Percentiles rank a stretch among this genome's conserved stretches.
Conservation (phyloP, 2,888 invertebrate species). For the Caenorhabditis sp. region DNA sequence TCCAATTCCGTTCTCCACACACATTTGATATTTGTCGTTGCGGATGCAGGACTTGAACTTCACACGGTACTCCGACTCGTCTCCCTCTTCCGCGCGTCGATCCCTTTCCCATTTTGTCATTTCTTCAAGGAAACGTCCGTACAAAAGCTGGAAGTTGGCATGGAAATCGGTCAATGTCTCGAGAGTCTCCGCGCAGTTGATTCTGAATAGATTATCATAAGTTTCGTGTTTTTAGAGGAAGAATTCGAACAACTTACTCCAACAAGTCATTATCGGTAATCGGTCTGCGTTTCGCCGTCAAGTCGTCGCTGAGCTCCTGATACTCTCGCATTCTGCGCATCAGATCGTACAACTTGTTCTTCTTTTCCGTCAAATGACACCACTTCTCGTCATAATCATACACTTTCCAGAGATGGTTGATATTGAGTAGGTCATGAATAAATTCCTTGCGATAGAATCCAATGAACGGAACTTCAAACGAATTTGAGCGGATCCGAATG, state of each 20-base stretch:
- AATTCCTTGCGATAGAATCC: constrained; percentile 99
- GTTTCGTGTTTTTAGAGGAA: not conserved
- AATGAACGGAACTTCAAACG: constrained; percentile 91
- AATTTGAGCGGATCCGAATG: constrained; percentile 59
- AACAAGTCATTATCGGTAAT: constrained; percentile 68
- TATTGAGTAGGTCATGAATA: constrained; percentile 89
- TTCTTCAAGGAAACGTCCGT: constrained; percentile 87
- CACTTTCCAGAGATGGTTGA: constrained; percentile 98
- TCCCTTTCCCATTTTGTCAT: constrained; percentile 82
- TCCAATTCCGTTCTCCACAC: constrained; percentile 77
- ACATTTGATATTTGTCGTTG: constrained; percentile 76
- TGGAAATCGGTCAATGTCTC: constrained; percentile 96
- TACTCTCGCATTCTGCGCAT: constrained; percentile 95
- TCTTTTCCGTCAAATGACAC: constrained; percentile 72
- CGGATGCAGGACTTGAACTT: constrained; percentile 70
- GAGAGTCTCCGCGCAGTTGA: constrained; percentile 89
- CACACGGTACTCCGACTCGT: constrained; percentile 29
- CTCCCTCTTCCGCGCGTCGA: constrained; percentile 21
- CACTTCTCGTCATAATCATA: constrained; percentile 95
- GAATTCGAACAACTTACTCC: constrained; percentile 59
- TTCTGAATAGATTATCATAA: too few relatives aligned
- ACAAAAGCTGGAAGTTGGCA: constrained; percentile 91
- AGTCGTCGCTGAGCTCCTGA: constrained; percentile 87
- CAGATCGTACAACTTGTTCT: constrained; percentile 87
- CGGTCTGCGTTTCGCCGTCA: constrained; percentile 45